These are phyloP conservation scores for Hybos culiciformis DNA, from an alignment of 2,888 invertebrate genomes.

Conservation along the genomic window DNA sequence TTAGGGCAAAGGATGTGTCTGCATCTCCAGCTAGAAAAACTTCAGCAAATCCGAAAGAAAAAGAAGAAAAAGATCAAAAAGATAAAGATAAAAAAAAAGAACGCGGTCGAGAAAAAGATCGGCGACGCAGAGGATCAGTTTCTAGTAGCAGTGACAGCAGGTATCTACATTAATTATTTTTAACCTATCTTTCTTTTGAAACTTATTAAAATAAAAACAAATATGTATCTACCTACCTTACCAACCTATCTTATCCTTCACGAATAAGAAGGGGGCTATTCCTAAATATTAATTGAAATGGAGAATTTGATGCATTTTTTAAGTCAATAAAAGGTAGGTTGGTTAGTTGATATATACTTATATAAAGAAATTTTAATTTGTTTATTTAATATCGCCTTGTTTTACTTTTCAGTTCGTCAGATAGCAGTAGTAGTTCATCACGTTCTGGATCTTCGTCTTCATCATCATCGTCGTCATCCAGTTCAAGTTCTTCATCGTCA, in stretches of 20 bases:
- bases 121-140: slow-evolving; percentile 44
- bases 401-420: slow-evolving; percentile 48
- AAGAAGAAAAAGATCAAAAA: too few relatives aligned
- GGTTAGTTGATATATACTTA: too few relatives aligned
- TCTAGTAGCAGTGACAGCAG: slow-evolving; percentile 71
- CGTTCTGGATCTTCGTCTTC: slow-evolving; percentile 64
- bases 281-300: too few relatives aligned
- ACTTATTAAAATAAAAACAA: neutral
- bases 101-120: slow-evolving; percentile 28
- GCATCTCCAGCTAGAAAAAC: too few relatives aligned
- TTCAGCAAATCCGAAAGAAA: too few relatives aligned
- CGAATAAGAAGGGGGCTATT: too few relatives aligned
- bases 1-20: too few relatives aligned
- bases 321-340: too few relatives aligned
- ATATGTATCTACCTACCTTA: too few relatives aligned
- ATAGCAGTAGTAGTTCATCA: slow-evolving; percentile 57
- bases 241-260: neutral
- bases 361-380: slow-evolving; percentile 4
- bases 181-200: neutral
- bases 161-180: slow-evolving; percentile 47
- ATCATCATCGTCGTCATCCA: slow-evolving; percentile 43
- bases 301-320: too few relatives aligned
- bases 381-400: too few relatives aligned
- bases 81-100: slow-evolving; percentile 38
- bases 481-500: slow-evolving; percentile 47